phyloP scores from a whole-genome alignment of 2,797 vertebrate genomes.

The Poeciliopsis turneri region DNA sequence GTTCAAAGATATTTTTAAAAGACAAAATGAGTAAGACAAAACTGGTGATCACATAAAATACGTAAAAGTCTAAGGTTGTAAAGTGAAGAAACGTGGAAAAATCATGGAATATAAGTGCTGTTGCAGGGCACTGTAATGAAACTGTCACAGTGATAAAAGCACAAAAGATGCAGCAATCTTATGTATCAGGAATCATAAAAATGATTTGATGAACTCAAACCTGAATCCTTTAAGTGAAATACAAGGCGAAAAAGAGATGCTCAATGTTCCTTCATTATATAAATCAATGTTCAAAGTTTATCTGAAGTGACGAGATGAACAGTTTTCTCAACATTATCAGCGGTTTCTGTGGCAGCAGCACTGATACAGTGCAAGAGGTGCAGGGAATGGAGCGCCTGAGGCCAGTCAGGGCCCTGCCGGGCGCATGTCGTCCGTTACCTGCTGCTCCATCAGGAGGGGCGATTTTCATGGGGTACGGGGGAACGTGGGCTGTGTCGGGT shows the following conservation, averaged over 20 bases:
- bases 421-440: slow-evolving; percentile 77
- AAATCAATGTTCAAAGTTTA: slow-evolving; percentile 36
- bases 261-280: background rate
- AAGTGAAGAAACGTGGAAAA: background rate
- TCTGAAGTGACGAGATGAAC: background rate
- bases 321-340: slow-evolving; percentile 31
- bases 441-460: slow-evolving; percentile 93
- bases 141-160: slow-evolving; percentile 19
- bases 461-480: slow-evolving; percentile 98
- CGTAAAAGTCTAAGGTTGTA: background rate
- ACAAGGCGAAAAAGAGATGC: background rate
- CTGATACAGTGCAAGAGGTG: background rate
- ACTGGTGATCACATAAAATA: background rate
- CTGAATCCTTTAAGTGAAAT: background rate
- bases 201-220: background rate
- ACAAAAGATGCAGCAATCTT: slow-evolving; percentile 4
- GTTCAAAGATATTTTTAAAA: background rate
- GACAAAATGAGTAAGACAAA: background rate
- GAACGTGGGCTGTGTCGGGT: slow-evolving; percentile 95
- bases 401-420: background rate
- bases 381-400: background rate
- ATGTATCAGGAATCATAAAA: slow-evolving; percentile 19
- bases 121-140: background rate
- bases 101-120: background rate
- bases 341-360: slow-evolving; percentile 8